Percentiles rank a stretch among this genome's conserved stretches.
phyloP scores from a whole-genome alignment of 2,113 vertebrate genomes.

The Pipra filicauda region DNA sequence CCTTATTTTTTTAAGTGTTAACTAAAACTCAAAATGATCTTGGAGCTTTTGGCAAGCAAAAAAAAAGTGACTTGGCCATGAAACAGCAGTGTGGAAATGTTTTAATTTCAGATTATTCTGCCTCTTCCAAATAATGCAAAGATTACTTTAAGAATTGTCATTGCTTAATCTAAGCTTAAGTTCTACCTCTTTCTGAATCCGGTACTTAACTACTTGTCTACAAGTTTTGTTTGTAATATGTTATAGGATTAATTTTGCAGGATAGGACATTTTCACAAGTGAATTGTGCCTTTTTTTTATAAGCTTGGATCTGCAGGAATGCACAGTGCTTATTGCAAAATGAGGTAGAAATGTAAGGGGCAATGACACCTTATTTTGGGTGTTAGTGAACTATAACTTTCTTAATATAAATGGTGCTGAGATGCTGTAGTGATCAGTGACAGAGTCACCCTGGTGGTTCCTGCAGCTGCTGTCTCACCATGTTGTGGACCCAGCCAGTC shows the following conservation, averaged over 20 bases:
- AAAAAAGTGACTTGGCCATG: background rate
- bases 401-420: background rate
- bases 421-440: background rate
- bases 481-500: background rate
- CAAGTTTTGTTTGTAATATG: background rate
- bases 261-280: background rate
- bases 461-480: background rate
- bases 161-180: background rate
- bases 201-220: background rate
- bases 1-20: background rate
- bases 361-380: background rate
- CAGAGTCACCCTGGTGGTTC: no score
- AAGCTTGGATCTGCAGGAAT: background rate
- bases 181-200: background rate
- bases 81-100: background rate
- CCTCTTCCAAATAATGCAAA: background rate
- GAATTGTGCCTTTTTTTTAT: background rate
- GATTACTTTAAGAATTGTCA: background rate
- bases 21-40: background rate
- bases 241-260: background rate
- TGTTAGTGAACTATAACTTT: no score
- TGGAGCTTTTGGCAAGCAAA: background rate
- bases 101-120: background rate
- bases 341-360: background rate
- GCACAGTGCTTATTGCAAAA: background rate